phyloP scores from a whole-genome alignment of 1,140 invertebrate species.

The Triops longicaudatus region DNA sequence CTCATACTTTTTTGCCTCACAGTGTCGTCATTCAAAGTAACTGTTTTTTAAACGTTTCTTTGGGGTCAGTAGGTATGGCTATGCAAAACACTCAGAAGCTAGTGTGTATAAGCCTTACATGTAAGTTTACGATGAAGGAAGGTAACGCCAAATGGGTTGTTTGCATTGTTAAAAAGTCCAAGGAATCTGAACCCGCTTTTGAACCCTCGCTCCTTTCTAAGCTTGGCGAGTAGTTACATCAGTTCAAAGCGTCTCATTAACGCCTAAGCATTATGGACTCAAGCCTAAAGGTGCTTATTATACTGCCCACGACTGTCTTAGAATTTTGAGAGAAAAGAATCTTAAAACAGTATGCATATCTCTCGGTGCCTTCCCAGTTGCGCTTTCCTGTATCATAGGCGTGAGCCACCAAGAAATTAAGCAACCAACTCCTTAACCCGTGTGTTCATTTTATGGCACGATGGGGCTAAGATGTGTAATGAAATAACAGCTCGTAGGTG shows the following conservation, averaged over 20 bases:
- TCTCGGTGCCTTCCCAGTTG: not conserved
- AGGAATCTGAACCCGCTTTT: not conserved
- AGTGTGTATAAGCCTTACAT: not conserved
- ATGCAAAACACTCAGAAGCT: not conserved
- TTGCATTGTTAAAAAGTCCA: conserved; percentile 7
- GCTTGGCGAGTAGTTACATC: not conserved
- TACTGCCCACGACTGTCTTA: not conserved
- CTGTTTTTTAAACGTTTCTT: not conserved
- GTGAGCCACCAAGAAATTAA: not conserved
- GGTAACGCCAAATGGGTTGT: not conserved
- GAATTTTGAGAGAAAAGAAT: not conserved
- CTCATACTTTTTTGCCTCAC: not conserved
- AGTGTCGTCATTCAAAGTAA: not conserved
- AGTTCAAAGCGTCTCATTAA: not conserved
- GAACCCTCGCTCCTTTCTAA: not conserved
- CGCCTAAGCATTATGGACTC: conserved; percentile 1
- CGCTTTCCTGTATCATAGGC: not conserved
- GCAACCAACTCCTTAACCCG: not conserved
- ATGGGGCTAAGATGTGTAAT: too few relatives aligned
- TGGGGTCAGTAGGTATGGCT: not conserved
- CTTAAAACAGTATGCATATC: not conserved
- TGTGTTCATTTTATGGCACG: too few relatives aligned
- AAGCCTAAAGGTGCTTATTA: conserved; percentile 1
- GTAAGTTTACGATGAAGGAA: not conserved
- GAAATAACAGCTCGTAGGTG: too few relatives aligned